Evolutionary conservation across 1,140 invertebrate genomes (phyloP).

Genomic region (Aphelenchoides fujianensis): DNA sequence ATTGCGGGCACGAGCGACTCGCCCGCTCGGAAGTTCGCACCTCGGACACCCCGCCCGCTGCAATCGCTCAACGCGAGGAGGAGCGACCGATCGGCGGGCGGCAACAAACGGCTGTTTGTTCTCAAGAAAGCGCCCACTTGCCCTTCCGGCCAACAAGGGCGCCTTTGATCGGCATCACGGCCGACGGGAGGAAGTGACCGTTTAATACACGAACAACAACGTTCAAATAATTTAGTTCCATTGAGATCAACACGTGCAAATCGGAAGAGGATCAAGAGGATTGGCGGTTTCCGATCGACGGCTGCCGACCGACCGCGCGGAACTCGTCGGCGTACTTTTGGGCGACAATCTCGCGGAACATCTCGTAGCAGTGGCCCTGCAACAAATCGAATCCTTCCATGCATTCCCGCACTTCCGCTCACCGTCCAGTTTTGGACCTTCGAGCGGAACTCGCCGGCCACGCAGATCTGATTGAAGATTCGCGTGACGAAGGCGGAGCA

Average conservation of each 20-base stretch:
- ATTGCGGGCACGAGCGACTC: too few relatives aligned
- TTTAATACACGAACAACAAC: neutral
- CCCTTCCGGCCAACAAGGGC: too few relatives aligned
- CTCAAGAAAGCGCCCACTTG: too few relatives aligned
- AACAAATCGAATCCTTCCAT: slow-evolving; percentile 16
- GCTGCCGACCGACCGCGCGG: slow-evolving; percentile 29
- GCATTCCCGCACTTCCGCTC: neutral
- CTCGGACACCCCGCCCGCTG: too few relatives aligned
- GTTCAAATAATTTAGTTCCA: too few relatives aligned
- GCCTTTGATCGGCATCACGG: too few relatives aligned
- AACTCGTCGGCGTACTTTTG: slow-evolving; percentile 47
- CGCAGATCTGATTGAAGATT: slow-evolving; percentile 57
- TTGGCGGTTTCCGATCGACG: slow-evolving; percentile 43
- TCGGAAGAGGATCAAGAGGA: neutral
- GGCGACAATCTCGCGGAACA: slow-evolving; percentile 50
- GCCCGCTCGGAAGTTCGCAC: too few relatives aligned
- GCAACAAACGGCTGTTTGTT: too few relatives aligned
- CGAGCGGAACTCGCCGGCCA: slow-evolving; percentile 47
- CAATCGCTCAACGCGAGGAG: too few relatives aligned
- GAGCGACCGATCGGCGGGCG: too few relatives aligned
- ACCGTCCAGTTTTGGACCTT: slow-evolving; percentile 41
- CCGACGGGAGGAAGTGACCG: too few relatives aligned
- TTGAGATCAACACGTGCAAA: too few relatives aligned
- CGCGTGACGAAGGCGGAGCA: slow-evolving; percentile 55
- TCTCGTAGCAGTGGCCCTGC: slow-evolving; percentile 57